phyloP scores from a whole-genome alignment of 2,888 invertebrate species.

The Sesamia inferens region DNA sequence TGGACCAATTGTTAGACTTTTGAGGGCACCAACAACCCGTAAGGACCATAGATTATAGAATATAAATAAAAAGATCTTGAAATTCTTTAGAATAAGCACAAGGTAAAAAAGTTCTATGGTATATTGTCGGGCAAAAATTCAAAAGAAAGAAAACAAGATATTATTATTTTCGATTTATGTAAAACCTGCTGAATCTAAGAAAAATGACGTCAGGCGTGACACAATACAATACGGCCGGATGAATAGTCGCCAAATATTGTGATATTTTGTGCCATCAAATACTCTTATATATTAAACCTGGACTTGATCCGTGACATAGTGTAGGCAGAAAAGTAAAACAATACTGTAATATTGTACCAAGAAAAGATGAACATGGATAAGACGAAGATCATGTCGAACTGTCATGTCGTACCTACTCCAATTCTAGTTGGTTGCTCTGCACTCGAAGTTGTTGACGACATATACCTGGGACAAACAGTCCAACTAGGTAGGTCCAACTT shows the following conservation, averaged over 20 bases:
- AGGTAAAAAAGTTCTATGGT: background rate
- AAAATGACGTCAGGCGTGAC: conserved; percentile 14
- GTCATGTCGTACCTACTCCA: too few relatives aligned
- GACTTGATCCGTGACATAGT: conserved; percentile 43
- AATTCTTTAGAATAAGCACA: too few relatives aligned
- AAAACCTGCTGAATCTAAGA: conserved; percentile 37
- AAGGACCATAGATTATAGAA: too few relatives aligned
- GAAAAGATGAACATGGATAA: too few relatives aligned
- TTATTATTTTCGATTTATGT: conserved; percentile 26
- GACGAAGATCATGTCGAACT: too few relatives aligned
- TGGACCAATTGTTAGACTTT: too few relatives aligned
- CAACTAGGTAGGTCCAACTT: too few relatives aligned
- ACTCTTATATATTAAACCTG: conserved; percentile 61
- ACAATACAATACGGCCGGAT: conserved; percentile 36
- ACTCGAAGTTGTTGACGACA: too few relatives aligned
- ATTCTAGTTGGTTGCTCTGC: too few relatives aligned
- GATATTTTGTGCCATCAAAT: conserved; percentile 60
- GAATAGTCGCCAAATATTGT: conserved; percentile 61
- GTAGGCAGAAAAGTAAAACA: background rate
- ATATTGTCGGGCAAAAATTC: background rate
- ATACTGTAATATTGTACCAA: background rate
- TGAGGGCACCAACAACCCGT: too few relatives aligned
- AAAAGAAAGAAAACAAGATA: background rate
- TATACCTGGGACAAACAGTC: too few relatives aligned
- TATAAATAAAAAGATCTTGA: too few relatives aligned